Evolutionary conservation across 2,113 vertebrate species (phyloP), one percentile per base, ranked within the genome.

Genomic region (Ceratotherium simum): DNA sequence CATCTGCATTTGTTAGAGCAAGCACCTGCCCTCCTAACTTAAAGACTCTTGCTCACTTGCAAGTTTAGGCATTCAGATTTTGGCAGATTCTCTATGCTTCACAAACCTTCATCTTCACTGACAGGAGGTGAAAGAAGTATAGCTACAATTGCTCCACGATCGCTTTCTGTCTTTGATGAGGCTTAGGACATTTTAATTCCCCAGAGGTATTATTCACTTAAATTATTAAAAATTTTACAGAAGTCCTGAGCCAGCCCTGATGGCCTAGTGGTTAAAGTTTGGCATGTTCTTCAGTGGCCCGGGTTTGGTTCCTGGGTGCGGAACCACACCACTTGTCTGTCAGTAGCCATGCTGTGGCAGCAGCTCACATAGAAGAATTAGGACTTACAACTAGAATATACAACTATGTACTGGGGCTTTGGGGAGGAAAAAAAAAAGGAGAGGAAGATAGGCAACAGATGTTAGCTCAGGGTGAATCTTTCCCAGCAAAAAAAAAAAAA

Each of bases 61-160:
- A 80, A 88, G 18, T 81, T 91, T 48, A 91, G 78, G 75, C 67
- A 33, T 72, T 95, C n/a, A 75, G 83, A 67, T 90, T 87, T 84
- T 84, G 85, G 64, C n/a, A 82, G 81, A 65, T 90, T 96, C 29
- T 87, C 18, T 93, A 8, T 70, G 58, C 51, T 56, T 78, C n/a
- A 84, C 48, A 83, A 18, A 67, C 7, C 64, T 90, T 90, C 36
- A 64, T 85, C 39, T 84, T 91, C 33, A 94, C 39, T 62, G 36
- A 82, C 5, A 84, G 23, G 58, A 83, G 12, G 27, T 69, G 7
- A 72, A 54, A 65, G 42, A 75, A 62, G 8, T 75, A 64, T 58
- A 69, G 33, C 16, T 88, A 42, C 6, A 20, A 91, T 46, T 88
- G 60, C 20, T 58, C 54, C 27, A 5, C 9, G 29, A 36, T 73